Percentiles rank a stretch among this genome's conserved stretches.
Evolutionary conservation across 2,888 invertebrate species (phyloP).

Genomic region (Troglohyphantes excavatus): DNA sequence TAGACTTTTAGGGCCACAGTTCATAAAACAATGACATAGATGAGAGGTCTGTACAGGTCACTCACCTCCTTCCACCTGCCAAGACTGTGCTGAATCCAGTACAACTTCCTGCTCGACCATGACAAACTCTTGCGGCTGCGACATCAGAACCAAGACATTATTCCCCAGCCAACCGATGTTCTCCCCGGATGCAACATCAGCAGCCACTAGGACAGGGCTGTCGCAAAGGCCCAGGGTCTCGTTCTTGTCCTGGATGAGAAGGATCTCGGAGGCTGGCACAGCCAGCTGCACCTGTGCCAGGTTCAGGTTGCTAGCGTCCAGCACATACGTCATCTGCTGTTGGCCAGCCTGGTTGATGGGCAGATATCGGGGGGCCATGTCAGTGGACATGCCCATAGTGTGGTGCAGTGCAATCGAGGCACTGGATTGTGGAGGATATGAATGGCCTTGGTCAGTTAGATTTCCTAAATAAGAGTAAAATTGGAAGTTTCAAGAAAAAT

Average conservation of each 20-base stretch:
- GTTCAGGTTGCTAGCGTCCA: conserved; percentile 25
- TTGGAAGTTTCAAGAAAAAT: too few species aligned
- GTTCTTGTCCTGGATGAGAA: conserved; percentile 69
- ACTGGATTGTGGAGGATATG: too few species aligned
- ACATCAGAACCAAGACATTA: conserved; percentile 72
- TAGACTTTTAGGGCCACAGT: too few species aligned
- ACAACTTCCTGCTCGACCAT: conserved; percentile 71
- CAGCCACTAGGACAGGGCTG: conserved; percentile 51
- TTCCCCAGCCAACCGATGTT: conserved; percentile 68
- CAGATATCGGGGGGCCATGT: conserved; percentile 73
- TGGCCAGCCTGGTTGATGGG: conserved; percentile 68
- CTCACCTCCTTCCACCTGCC: conserved; percentile 47
- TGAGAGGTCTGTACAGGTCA: neutral
- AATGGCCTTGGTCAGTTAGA: too few species aligned
- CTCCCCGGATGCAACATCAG: conserved; percentile 48
- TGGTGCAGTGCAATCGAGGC: neutral
- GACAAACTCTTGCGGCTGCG: conserved; percentile 71
- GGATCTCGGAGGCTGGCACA: conserved; percentile 70
- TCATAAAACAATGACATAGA: too few species aligned
- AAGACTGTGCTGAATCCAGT: conserved; percentile 55
- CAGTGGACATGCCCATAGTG: conserved; percentile 77
- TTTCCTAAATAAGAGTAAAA: too few species aligned
- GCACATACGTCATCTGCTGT: conserved; percentile 62
- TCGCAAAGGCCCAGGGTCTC: conserved; percentile 56
- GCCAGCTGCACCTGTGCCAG: conserved; percentile 66